Conservation (phyloP, 2,113 vertebrate species). For the Forbesichthys agassizii region DNA sequence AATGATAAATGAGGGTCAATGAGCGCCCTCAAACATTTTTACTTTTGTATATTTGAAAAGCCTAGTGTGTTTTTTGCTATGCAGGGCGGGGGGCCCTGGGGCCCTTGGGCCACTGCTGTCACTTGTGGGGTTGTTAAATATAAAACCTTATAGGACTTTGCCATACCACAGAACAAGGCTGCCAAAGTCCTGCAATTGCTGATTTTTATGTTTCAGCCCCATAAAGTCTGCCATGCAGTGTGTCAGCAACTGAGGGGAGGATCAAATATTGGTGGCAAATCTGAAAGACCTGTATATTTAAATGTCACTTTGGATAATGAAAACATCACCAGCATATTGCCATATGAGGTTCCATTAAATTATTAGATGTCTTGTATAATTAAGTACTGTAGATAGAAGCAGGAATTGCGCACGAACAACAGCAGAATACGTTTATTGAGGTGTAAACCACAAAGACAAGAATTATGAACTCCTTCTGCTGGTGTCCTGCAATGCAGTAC, state of each 20-base stretch:
- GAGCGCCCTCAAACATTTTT: no score
- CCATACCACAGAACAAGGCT: conserved; percentile 20
- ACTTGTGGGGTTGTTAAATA: no score
- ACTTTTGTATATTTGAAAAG: no score
- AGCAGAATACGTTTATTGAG: conserved; percentile 53
- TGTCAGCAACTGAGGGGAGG: background rate
- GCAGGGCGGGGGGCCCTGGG: no score
- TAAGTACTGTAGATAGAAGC: conserved; percentile 67
- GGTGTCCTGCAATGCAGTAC: conserved; percentile 49
- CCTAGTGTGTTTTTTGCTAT: no score
- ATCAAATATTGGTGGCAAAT: conserved; percentile 67
- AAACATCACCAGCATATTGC: conserved; percentile 51
- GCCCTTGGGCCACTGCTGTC: no score
- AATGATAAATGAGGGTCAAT: no score
- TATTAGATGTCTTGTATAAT: conserved; percentile 73
- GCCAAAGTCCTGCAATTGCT: conserved; percentile 33
- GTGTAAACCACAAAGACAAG: conserved; percentile 54
- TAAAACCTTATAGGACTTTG: conserved; percentile 11
- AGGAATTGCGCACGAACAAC: conserved; percentile 64
- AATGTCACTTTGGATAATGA: conserved; percentile 43
- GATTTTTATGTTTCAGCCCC: conserved; percentile 1
- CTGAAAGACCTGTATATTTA: no score
- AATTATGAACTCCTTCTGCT: conserved; percentile 48
- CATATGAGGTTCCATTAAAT: conserved; percentile 54
- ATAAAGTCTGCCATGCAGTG: background rate